Evolutionary conservation across 2,797 vertebrate genomes (phyloP), one percentile per base, ranked within the genome.

Genomic region (Poliocrania exsul): DNA sequence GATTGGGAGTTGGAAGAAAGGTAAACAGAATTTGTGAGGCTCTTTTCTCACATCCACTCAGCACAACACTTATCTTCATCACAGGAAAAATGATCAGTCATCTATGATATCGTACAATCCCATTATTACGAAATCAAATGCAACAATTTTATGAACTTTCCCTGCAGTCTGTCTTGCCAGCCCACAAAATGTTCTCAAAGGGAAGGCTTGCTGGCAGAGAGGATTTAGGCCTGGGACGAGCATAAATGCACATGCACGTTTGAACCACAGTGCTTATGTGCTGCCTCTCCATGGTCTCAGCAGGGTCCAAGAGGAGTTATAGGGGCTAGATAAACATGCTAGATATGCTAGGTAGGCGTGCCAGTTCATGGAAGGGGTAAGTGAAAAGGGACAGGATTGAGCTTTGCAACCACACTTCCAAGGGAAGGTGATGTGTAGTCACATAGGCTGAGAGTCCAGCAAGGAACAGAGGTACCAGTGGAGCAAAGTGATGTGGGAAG

Each of bases 161-260:
- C 40, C 46, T 51, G 29, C 28, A 29, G 0, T 18, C 15, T 61
- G 31, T 71, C 47, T 33, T 78, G 46, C 33, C 57, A 91, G 53
- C 46, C n/a, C 18, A 28, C 7, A 29, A 53, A 75, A 31, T 16
- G 42, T 24, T 79, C 74, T 50, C 35, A 12, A 53, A 81, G 40
- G 46, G 57, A 56, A 57, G 21, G 12, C 7, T 80, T 81, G 35
- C 47, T 77, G 75, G 33, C 73, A 56, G 31, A 3, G 4, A 58
- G 16, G 38, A 25, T 49, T 78, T 65, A 35, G 51, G n/a, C 46
- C 42, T 72, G 35, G 42, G 26, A 10, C 0, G 2, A 24, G 16
- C 35, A 2, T 8, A 54, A 74, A 18, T 8, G 4, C 14, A 21
- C 0, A 0, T 9, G 57, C 10, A 19, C 13, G 4, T 83, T 67